These are phyloP conservation scores for Corythornis cristatus DNA, from an alignment of 2,113 vertebrate species.

Conservation along the genomic window DNA sequence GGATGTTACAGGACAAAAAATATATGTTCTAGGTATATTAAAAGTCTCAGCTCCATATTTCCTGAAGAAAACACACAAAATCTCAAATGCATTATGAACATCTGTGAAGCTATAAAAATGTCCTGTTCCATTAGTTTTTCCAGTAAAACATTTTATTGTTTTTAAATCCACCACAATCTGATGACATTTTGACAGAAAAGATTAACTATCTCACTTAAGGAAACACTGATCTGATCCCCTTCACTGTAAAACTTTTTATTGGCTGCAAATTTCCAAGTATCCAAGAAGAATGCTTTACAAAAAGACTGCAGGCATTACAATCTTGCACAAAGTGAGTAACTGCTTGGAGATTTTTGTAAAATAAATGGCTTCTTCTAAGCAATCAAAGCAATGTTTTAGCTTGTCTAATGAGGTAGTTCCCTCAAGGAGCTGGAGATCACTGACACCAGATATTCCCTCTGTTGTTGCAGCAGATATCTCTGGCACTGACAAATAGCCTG, in stretches of 20 bases:
- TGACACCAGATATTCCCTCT: conserved; percentile 51
- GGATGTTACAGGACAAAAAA: background rate
- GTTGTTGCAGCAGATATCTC: conserved; percentile 26
- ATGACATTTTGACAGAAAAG: conserved; percentile 11
- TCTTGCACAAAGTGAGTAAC: conserved; percentile 50
- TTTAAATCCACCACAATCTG: background rate
- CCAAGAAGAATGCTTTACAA: background rate
- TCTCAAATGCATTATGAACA: background rate
- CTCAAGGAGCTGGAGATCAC: conserved; percentile 12
- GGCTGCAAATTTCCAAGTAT: background rate
- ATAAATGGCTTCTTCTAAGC: conserved; percentile 30
- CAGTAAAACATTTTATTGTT: background rate
- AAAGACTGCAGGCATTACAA: conserved; percentile 15
- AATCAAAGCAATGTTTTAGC: background rate
- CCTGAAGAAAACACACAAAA: background rate
- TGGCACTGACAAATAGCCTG: conserved; percentile 33
- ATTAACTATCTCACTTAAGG: conserved; percentile 30
- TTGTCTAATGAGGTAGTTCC: conserved; percentile 33
- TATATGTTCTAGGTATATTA: background rate
- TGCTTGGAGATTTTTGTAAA: conserved; percentile 29
- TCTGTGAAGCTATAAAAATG: background rate
- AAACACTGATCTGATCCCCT: conserved; percentile 18
- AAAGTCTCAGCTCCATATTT: background rate
- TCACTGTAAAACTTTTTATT: conserved; percentile 34
- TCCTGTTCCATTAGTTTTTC: background rate